A percentile compares a stretch with the other conserved stretches of the same genome.
These are phyloP conservation scores for Trematocara marginatum DNA, from an alignment of 2,113 vertebrate genomes.

Conservation along the genomic window DNA sequence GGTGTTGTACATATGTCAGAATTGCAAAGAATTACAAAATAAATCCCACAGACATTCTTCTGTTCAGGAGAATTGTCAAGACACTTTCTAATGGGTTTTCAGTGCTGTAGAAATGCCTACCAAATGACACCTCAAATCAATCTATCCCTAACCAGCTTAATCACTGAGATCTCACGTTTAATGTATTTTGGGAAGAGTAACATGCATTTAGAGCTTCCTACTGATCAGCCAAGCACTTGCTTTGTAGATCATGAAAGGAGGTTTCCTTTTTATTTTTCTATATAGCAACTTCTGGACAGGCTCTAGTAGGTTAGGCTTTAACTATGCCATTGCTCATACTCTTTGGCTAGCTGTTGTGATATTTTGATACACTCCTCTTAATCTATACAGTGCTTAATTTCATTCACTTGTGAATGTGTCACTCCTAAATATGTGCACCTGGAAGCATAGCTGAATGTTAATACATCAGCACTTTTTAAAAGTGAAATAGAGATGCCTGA, in stretches of 20 bases:
- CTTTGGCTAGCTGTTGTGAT: neutral
- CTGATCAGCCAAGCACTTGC: neutral
- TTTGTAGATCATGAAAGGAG: neutral
- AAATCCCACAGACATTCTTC: neutral
- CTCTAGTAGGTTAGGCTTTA: neutral
- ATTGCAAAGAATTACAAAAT: neutral
- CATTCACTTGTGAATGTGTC: neutral
- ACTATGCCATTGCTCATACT: neutral
- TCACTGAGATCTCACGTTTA: neutral
- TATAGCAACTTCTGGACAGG: neutral
- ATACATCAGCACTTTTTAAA: neutral
- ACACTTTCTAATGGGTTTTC: neutral
- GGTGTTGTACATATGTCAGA: neutral
- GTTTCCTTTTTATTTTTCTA: neutral
- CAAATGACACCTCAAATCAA: neutral
- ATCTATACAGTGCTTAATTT: neutral
- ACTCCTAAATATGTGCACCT: neutral
- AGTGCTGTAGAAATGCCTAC: neutral
- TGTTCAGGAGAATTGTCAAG: neutral
- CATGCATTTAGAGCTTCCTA: neutral
- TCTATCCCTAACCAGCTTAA: neutral
- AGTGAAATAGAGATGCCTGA: neutral
- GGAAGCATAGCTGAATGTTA: neutral
- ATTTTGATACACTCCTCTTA: neutral
- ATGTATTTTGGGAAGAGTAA: neutral